These are phyloP conservation scores for Cercopithecus mona DNA, from an alignment of 2,113 vertebrate species.

Conservation along the genomic window DNA sequence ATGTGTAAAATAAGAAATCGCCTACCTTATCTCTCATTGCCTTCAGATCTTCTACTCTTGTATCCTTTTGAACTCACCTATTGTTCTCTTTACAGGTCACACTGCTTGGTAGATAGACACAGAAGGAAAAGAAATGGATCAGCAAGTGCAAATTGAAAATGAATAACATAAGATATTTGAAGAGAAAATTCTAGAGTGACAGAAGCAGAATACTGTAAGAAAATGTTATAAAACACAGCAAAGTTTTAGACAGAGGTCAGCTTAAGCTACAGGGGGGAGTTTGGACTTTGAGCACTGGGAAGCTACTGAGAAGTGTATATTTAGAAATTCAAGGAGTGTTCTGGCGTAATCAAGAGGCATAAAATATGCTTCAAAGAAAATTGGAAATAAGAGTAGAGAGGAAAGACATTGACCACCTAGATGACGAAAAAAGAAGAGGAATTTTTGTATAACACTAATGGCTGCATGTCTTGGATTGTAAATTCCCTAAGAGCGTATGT, in stretches of 20 bases:
- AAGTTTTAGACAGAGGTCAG: background rate
- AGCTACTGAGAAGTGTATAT: background rate
- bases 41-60: background rate
- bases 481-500: background rate
- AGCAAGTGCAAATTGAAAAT: background rate
- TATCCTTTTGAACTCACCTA: background rate
- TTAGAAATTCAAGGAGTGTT: background rate
- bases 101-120: background rate
- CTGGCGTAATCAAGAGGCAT: background rate
- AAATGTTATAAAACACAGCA: background rate
- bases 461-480: background rate
- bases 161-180: background rate
- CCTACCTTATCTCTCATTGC: background rate
- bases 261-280: background rate
- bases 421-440: background rate
- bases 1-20: background rate
- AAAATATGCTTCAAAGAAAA: background rate
- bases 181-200: background rate
- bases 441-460: background rate
- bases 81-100: background rate
- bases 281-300: background rate
- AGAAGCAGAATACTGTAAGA: background rate
- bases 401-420: background rate
- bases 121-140: background rate
- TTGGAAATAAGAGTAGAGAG: background rate